These are phyloP conservation scores for Thaumatotibia leucotreta DNA, from an alignment of 1,140 invertebrate species.

Conservation along the genomic window DNA sequence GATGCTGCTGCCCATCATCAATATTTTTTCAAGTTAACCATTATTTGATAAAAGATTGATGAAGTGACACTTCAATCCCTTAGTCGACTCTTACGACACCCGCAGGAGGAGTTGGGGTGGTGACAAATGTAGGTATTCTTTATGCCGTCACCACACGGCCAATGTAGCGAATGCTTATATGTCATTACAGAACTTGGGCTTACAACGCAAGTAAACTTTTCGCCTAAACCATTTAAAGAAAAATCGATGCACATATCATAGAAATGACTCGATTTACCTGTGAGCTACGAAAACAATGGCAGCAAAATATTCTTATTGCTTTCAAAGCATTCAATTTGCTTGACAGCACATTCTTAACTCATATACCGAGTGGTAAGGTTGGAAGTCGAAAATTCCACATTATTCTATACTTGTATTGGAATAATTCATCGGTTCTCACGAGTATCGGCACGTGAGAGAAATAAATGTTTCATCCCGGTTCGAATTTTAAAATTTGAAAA, in stretches of 20 bases:
- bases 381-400: neutral
- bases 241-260: neutral
- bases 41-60: too few relatives aligned
- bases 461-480: conserved; percentile 5
- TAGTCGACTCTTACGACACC: too few relatives aligned
- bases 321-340: neutral
- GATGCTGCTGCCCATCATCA: too few relatives aligned
- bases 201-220: neutral
- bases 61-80: too few relatives aligned
- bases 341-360: neutral
- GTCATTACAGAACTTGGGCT: neutral
- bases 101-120: too few relatives aligned
- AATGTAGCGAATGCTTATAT: too few relatives aligned
- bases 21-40: too few relatives aligned
- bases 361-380: neutral
- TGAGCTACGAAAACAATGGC: neutral
- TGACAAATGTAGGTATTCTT: too few relatives aligned
- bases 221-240: neutral
- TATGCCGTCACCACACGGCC: too few relatives aligned
- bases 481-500: conserved; percentile 13
- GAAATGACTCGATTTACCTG: neutral
- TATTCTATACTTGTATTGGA: neutral
- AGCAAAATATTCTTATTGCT: neutral
- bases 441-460: conserved; percentile 3
- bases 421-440: conserved; percentile 12